These are phyloP conservation scores for Trypoxylus dichotomus DNA, from an alignment of 1,140 invertebrate genomes.

Conservation along the genomic window DNA sequence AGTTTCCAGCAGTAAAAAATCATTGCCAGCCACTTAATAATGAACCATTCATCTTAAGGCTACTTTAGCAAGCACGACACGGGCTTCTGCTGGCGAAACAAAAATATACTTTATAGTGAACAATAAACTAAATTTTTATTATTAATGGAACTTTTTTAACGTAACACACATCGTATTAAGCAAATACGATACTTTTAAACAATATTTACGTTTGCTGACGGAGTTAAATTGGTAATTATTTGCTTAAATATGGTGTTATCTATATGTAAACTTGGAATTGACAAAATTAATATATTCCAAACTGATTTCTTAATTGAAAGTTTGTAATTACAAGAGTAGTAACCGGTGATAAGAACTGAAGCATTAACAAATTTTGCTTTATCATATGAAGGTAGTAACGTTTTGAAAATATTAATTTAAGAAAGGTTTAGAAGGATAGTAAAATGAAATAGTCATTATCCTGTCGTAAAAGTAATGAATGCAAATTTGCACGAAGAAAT, in stretches of 20 bases:
- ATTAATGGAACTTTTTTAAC: not conserved
- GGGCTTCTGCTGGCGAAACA: not conserved
- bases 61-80: not conserved
- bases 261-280: not conserved
- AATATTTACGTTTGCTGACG: not conserved
- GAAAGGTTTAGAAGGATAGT: too few relatives aligned
- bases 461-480: too few relatives aligned
- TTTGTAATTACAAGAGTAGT: not conserved
- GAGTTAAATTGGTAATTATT: not conserved
- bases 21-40: not conserved
- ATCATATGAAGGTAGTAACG: not conserved
- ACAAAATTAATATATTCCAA: not conserved
- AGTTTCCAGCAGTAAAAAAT: not conserved
- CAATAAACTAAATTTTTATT: not conserved
- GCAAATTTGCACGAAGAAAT: too few relatives aligned
- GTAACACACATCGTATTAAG: not conserved
- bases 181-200: not conserved
- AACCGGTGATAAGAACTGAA: not conserved
- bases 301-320: not conserved
- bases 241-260: not conserved
- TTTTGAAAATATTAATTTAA: too few relatives aligned
- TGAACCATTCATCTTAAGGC: not conserved
- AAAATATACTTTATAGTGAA: not conserved
- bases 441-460: too few relatives aligned
- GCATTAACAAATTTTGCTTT: not conserved